Conservation (phyloP, 2,113 vertebrate species). For the Zosterops japonicus region DNA sequence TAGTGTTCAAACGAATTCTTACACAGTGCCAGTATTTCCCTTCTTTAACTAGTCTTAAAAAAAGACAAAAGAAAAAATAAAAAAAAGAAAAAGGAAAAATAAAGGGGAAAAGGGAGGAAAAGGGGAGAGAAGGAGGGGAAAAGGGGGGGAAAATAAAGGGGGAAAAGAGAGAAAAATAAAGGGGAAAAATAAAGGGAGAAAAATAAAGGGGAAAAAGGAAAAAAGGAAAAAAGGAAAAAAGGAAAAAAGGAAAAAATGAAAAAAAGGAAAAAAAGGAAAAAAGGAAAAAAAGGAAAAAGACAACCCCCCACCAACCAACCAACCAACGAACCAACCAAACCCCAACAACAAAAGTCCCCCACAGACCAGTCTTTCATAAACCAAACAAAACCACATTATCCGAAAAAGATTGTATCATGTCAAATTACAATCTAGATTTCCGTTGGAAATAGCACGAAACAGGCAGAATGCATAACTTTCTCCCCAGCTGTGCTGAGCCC, state of each 20-base stretch:
- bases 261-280: no score
- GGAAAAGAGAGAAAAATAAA: fast-evolving
- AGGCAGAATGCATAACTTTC: not conserved
- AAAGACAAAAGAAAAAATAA: not conserved
- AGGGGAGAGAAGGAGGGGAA: no score
- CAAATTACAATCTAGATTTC: constrained; percentile 4
- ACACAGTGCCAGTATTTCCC: not conserved
- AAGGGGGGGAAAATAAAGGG: no score
- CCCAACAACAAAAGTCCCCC: not conserved
- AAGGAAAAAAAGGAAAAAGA: no score
- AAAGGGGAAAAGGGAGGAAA: no score
- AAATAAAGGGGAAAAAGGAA: fast-evolving
- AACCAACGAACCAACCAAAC: not conserved
- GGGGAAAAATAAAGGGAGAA: no score
- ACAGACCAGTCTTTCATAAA: not conserved
- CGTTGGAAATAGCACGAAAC: not conserved
- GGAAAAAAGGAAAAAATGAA: no score
- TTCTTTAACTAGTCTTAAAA: not conserved
- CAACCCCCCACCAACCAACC: no score
- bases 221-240: no score
- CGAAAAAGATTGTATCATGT: not conserved
- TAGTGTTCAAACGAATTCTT: not conserved
- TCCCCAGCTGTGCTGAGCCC: not conserved
- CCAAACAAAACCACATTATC: not conserved
- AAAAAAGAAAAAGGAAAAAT: fast-evolving